phyloP scores from a whole-genome alignment of 2,888 invertebrate species.

The Cylloceria caligata region DNA sequence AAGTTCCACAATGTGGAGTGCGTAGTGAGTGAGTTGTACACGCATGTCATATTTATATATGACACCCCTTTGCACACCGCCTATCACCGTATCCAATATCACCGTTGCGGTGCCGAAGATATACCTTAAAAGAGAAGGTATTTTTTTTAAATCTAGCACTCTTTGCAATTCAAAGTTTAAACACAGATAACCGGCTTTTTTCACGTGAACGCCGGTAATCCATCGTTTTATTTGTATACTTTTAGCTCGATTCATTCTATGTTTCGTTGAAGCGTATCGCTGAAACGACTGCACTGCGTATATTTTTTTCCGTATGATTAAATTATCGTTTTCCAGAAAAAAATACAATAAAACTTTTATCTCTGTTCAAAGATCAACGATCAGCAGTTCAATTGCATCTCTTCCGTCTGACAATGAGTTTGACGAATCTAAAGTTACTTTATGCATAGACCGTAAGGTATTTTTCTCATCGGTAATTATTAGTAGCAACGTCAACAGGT shows the following conservation, averaged over 20 bases:
- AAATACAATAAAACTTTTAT: neutral
- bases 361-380: neutral
- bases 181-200: constrained; percentile 34
- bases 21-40: no score
- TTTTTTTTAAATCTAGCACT: no score
- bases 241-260: neutral
- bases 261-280: neutral
- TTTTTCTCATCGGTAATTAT: no score
- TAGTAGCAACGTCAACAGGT: no score
- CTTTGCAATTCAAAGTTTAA: constrained; percentile 37
- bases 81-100: no score
- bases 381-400: neutral
- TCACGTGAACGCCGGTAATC: constrained; percentile 6
- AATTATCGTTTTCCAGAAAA: neutral
- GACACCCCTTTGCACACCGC: no score
- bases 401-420: neutral
- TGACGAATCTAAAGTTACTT: neutral
- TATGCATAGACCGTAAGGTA: neutral
- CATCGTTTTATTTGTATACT: neutral
- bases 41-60: no score
- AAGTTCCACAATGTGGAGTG: no score
- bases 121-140: no score
- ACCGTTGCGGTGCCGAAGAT: no score
- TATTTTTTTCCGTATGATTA: neutral
- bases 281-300: neutral